Evolutionary conservation across 2,888 invertebrate species (phyloP).

Genomic region (Cryptocephalus primarius): DNA sequence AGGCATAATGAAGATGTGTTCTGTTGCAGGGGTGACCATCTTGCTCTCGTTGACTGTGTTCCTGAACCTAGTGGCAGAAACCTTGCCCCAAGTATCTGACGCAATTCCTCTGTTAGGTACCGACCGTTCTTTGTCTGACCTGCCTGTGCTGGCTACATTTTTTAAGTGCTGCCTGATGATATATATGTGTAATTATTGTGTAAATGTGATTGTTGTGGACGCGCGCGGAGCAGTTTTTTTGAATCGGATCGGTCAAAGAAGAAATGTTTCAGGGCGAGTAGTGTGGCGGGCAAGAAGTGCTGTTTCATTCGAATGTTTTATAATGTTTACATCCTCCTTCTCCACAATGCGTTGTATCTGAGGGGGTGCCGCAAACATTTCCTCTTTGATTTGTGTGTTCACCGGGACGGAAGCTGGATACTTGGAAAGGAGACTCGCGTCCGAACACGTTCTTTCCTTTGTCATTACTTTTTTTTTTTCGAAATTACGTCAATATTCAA

Average conservation of each 20-base stretch:
- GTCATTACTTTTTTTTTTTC: too few species aligned
- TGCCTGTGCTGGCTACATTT: conserved; percentile 40
- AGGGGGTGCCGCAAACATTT: conserved; percentile 34
- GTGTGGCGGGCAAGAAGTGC: conserved; percentile 26
- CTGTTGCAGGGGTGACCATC: conserved; percentile 96
- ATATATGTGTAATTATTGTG: conserved; percentile 35
- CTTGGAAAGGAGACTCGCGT: conserved; percentile 30
- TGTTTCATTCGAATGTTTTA: conserved; percentile 16
- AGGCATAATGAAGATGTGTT: conserved; percentile 45
- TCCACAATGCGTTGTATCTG: background rate
- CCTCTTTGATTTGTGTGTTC: conserved; percentile 34
- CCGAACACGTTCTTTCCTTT: too few species aligned
- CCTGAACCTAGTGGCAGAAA: conserved; percentile 99
- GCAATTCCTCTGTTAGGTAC: conserved; percentile 99
- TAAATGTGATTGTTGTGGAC: conserved; percentile 37
- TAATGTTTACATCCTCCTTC: too few species aligned
- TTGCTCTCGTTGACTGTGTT: conserved; percentile 99
- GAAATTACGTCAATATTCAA: too few species aligned
- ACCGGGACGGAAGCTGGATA: conserved; percentile 34
- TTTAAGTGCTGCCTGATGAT: conserved; percentile 37
- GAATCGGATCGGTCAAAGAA: conserved; percentile 36
- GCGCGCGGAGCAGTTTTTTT: conserved; percentile 25
- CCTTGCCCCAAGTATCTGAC: conserved; percentile 99
- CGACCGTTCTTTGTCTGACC: conserved; percentile 41
- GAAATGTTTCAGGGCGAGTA: conserved; percentile 36